A percentile compares a stretch with the other conserved stretches of the same genome.
Evolutionary conservation across 2,797 vertebrate species (phyloP).

Genomic region (Triplophysa bombifrons): DNA sequence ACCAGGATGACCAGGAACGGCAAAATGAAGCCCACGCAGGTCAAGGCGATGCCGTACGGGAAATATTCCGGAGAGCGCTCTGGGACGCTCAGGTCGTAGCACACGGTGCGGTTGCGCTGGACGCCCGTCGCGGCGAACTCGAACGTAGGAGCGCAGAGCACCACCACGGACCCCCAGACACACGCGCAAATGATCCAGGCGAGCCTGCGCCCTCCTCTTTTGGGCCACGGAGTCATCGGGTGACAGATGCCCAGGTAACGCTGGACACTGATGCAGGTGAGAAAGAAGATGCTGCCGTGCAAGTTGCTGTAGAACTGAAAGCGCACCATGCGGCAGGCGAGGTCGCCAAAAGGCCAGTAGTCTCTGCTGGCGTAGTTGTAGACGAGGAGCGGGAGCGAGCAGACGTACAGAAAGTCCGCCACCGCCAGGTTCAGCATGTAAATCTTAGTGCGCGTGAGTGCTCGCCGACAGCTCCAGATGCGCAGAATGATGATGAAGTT

Average conservation of each 20-base stretch:
- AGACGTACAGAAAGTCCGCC: slow-evolving; percentile 91
- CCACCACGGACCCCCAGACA: slow-evolving; percentile 81
- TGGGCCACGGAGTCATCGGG: slow-evolving; percentile 86
- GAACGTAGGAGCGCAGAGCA: slow-evolving; percentile 88
- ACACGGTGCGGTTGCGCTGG: slow-evolving; percentile 93
- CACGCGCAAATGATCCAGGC: slow-evolving; percentile 83
- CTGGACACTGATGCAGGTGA: slow-evolving; percentile 96
- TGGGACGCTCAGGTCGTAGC: slow-evolving; percentile 90
- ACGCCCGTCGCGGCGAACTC: slow-evolving; percentile 86
- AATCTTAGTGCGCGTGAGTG: slow-evolving; percentile 83
- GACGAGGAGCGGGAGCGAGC: slow-evolving; percentile 92
- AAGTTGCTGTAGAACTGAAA: slow-evolving; percentile 98
- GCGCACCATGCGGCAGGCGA: slow-evolving; percentile 86
- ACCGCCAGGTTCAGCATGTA: slow-evolving; percentile 92
- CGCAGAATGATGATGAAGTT: slow-evolving; percentile 87
- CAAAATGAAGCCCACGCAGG: slow-evolving; percentile 85
- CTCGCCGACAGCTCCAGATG: slow-evolving; percentile 80
- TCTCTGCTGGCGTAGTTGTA: slow-evolving; percentile 93
- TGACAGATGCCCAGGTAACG: slow-evolving; percentile 95
- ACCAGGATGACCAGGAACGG: slow-evolving; percentile 85
- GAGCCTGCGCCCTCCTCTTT: slow-evolving; percentile 80
- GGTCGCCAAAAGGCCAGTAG: slow-evolving; percentile 95
- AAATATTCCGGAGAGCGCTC: slow-evolving; percentile 79
- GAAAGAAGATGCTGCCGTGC: slow-evolving; percentile 93
- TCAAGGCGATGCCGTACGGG: slow-evolving; percentile 93